Base-by-base conservation (phyloP, 2,113 vertebrate species). In the Stercorarius parasiticus region DNA sequence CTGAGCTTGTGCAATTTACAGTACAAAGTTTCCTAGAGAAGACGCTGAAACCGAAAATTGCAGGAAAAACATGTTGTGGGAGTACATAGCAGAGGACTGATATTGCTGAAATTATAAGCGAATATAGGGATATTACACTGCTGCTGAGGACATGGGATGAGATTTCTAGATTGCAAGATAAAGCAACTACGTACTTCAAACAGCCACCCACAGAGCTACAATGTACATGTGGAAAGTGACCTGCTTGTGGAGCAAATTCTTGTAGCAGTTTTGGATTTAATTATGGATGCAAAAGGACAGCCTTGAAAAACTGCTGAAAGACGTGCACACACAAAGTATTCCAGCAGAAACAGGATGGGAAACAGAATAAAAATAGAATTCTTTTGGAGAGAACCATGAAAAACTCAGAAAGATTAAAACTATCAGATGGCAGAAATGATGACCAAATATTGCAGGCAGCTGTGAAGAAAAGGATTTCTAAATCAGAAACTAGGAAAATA, bases 111-210 rank as follows among this genome's bases (percentile, higher is more conserved):
- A 78, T 52, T 6, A 62, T 65, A 58, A 69, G 69, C 38, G 43
- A 21, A 32, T 71, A 34, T 11, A 70, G 27, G 45, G 32, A 45
- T 77, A 30, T n/a, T 82, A 53, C 29, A 34, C 20, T 88, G 58
- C 66, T 91, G 70, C 49, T 70, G 74, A 77, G 70, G 84, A 73
- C 36, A 50, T 18, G 36, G 71, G 93, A 67, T 86, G 61, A 93
- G 45, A 65, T 77, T 91, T 90, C 85, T 58, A 88, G 92, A 90
- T 73, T 73, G 66, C 16, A 77, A 72, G 78, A 90, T 85, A 94
- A 13, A 82, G 38, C 73, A 85, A 64, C 23, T 49, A n/a, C 1
- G 1, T 71, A 42, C 66, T 91, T 95, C 66, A 74, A 87, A 71
- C 65, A 80, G 32, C 84, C 78, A 88, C 71, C 74, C 85, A 91